These are phyloP conservation scores for Andrena camellia DNA, from an alignment of 2,888 invertebrate genomes.

Conservation along the genomic window DNA sequence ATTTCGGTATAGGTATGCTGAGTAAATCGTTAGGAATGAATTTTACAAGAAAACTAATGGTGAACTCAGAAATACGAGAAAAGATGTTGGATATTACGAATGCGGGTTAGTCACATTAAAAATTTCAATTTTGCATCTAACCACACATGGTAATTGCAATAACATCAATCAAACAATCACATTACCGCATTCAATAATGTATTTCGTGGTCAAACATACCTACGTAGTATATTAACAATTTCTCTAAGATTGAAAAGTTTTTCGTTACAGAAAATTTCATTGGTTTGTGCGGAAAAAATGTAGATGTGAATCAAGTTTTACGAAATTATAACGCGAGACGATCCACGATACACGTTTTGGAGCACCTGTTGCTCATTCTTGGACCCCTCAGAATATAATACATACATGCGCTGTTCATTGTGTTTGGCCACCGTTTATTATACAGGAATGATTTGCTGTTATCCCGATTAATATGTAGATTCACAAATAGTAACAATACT, in stretches of 20 bases:
- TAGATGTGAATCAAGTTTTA: constrained; percentile 71
- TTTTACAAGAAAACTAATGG: no score
- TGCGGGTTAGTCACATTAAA: no score
- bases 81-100: no score
- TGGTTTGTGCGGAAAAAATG: constrained; percentile 25
- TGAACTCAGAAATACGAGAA: no score
- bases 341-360: constrained; percentile 78
- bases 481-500: no score
- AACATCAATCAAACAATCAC: neutral
- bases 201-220: neutral
- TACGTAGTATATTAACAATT: neutral
- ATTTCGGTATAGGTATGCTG: no score
- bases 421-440: constrained; percentile 29
- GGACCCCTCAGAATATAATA: constrained; percentile 37
- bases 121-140: no score
- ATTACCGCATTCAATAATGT: neutral
- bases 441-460: neutral
- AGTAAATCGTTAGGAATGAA: no score
- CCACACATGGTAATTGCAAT: no score
- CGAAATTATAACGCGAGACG: constrained; percentile 64
- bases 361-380: constrained; percentile 78
- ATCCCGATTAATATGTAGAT: no score
- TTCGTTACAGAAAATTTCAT: constrained; percentile 25
- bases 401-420: constrained; percentile 75
- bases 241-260: neutral